Conservation (phyloP, 2,888 invertebrate species). For the Folsomia manolachei region DNA sequence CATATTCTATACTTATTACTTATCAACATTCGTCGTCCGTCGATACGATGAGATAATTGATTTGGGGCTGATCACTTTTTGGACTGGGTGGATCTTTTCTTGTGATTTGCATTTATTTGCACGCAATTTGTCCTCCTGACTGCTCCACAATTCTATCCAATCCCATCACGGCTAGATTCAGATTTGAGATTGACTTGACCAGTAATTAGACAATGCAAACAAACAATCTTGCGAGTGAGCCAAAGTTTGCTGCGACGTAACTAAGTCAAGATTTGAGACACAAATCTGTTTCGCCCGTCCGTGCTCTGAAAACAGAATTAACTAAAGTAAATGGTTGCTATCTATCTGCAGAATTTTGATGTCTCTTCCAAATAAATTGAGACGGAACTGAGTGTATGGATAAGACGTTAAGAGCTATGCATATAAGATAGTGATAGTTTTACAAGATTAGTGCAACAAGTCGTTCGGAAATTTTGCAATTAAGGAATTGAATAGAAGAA, state of each 20-base stretch:
- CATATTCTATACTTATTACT: not conserved
- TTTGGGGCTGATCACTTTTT: not conserved
- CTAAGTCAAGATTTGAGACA: too few species aligned
- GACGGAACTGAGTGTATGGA: too few species aligned
- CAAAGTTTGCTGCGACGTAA: too few species aligned
- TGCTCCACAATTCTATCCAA: not conserved
- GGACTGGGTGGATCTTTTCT: not conserved
- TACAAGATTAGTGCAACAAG: not conserved
- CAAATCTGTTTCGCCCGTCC: too few species aligned
- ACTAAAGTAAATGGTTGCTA: too few species aligned
- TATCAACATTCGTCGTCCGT: not conserved
- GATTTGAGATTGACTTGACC: not conserved
- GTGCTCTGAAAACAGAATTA: too few species aligned
- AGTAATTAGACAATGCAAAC: not conserved
- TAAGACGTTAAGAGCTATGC: too few species aligned
- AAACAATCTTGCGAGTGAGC: too few species aligned
- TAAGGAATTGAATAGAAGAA: not conserved
- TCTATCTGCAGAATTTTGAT: too few species aligned
- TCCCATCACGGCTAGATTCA: too few species aligned
- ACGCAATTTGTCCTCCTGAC: not conserved
- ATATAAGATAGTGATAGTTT: too few species aligned
- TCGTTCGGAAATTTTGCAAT: not conserved
- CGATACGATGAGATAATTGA: not conserved
- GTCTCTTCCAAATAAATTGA: too few species aligned
- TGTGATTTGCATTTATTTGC: not conserved